Base-by-base conservation (phyloP, 2,888 invertebrate genomes). In the Epirrita christyi region DNA sequence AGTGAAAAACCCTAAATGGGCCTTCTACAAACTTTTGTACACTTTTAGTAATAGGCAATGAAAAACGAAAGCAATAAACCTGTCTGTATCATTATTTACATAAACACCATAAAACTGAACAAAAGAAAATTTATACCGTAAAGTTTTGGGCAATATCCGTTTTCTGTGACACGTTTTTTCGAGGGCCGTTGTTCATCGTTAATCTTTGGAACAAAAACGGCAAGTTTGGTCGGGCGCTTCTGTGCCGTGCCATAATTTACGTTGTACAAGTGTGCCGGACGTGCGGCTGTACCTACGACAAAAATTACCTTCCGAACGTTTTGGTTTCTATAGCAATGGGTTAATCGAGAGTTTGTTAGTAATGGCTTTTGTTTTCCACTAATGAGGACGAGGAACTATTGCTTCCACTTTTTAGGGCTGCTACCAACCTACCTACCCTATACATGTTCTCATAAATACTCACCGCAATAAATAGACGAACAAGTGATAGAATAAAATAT, bases 161-260 rank as follows among this genome's bases (percentile, higher is more conserved):
- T 85, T 80, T 83, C 80, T 81, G 86, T 87, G 87, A 87, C 87
- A 84, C 83, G 79, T 86, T 88, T 88, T 88, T 88, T 85, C 82
- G 83, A 83, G 83, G 79, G 85, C 78, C 83, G 85, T 85, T 85
- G 86, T 86, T 88, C 87, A 85, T 90, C 87, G 89, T 89, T 91
- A 88, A 90, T 89, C 88, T 89, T 89, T 81, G 83, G 87, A 89
- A 90, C 87, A 88, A 89, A 89, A 90, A 89, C 86, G 83, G 81
- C 81, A 86, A 88, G 86, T 86, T 86, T 77, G 83, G 82, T 69
- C 71, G 80, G 75, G 71, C 81, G 79, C 80, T 81, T 83, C 85
- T 83, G 85, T 70, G 67, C 72, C 72, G 70, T 74, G 63, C 80
- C 78, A 87, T 88, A 87, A 84, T 85, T 88, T 85, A 86, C 78